Evolutionary conservation across 1,140 invertebrate species (phyloP).

Genomic region (Drosophila bifasciata): DNA sequence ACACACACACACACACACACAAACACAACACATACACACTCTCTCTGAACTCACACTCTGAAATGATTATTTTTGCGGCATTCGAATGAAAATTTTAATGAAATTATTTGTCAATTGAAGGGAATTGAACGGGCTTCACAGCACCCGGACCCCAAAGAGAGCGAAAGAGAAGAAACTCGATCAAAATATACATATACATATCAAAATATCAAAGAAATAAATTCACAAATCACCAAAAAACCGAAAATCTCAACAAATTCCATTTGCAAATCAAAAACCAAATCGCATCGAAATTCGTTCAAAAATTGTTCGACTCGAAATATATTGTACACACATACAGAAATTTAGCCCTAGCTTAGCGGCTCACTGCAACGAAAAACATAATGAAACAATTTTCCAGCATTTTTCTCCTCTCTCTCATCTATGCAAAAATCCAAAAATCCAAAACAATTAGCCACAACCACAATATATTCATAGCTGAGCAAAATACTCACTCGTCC

Average conservation of each 20-base stretch:
- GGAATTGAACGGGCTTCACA: constrained; percentile 37
- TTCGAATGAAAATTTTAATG: constrained; percentile 58
- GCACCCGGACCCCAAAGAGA: constrained; percentile 71
- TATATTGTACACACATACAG: constrained; percentile 14
- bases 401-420: constrained; percentile 8
- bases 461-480: constrained; percentile 58
- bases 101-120: constrained; percentile 60
- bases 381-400: constrained; percentile 8
- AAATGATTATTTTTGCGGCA: constrained; percentile 67
- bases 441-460: constrained; percentile 63
- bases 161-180: constrained; percentile 78
- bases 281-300: constrained; percentile 59
- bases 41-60: constrained; percentile 24
- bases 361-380: constrained; percentile 45
- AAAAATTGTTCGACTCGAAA: constrained; percentile 45
- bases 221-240: constrained; percentile 51
- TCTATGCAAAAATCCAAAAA: constrained; percentile 35
- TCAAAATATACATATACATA: background rate
- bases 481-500: constrained; percentile 32
- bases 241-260: constrained; percentile 39
- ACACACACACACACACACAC: constrained; percentile 27
- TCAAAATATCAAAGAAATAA: constrained; percentile 66
- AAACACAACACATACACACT: constrained; percentile 21
- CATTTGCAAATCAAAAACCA: constrained; percentile 61
- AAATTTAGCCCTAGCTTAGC: constrained; percentile 43